Evolutionary conservation across 2,797 vertebrate genomes (phyloP).

Genomic region (Alca torda): DNA sequence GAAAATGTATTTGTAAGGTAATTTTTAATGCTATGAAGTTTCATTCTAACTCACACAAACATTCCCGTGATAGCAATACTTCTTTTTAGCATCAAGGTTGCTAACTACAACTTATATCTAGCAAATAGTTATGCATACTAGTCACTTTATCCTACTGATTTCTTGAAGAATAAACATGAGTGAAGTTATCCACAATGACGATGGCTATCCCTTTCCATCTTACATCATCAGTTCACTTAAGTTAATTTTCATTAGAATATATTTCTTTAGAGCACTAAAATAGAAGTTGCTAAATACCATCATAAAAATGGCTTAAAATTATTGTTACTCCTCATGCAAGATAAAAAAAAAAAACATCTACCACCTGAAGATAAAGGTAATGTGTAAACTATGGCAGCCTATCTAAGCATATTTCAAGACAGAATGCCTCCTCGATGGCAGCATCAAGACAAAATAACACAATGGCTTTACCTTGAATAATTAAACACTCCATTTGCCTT

Average conservation of each 20-base stretch:
- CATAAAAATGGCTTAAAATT: not conserved
- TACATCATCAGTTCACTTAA: not conserved
- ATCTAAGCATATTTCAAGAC: not conserved
- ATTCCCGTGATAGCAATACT: not conserved
- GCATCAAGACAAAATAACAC: not conserved
- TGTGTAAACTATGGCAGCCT: not conserved
- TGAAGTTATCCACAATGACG: fast-evolving
- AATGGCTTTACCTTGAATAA: not conserved
- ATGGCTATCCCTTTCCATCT: not conserved
- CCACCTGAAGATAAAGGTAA: not conserved
- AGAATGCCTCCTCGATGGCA: not conserved
- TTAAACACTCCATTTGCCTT: not conserved
- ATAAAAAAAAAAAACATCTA: not conserved
- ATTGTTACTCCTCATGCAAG: not conserved
- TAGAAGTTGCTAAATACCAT: not conserved
- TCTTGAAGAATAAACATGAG: not conserved
- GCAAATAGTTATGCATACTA: not conserved
- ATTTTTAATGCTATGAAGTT: not conserved
- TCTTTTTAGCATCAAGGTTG: not conserved
- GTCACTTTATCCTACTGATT: not conserved
- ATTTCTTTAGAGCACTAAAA: not conserved
- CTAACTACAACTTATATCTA: not conserved
- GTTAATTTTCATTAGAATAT: not conserved
- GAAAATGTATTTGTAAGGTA: not conserved
- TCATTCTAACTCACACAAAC: not conserved